Evolutionary conservation across 1,140 invertebrate species (phyloP).

Genomic region (Harlomillsia oculata): DNA sequence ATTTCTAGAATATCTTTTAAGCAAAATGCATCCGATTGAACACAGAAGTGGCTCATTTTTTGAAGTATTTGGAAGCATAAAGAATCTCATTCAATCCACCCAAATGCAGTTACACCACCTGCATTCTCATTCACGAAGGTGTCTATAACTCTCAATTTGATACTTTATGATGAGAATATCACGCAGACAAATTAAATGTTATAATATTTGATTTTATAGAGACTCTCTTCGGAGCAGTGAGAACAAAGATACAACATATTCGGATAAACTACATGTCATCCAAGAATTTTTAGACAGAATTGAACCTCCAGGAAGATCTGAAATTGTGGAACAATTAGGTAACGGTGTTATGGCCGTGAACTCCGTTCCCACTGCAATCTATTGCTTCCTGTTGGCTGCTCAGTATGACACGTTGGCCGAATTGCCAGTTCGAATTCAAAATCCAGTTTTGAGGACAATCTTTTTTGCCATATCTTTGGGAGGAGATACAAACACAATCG

Average conservation of each 20-base stretch:
- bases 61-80: conserved; percentile 21
- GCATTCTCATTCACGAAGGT: conserved; percentile 6
- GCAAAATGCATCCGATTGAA: conserved; percentile 53
- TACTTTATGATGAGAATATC: background rate
- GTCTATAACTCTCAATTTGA: no score
- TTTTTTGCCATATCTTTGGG: conserved; percentile 60
- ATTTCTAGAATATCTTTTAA: conserved; percentile 49
- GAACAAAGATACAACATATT: conserved; percentile 1
- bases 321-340: conserved; percentile 51
- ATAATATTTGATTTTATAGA: background rate
- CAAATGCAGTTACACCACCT: background rate
- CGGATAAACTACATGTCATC: conserved; percentile 12
- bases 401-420: conserved; percentile 13
- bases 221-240: no score
- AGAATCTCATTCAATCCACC: background rate
- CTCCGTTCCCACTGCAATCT: conserved; percentile 67
- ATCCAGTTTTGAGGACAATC: conserved; percentile 53
- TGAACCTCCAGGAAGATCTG: conserved; percentile 27
- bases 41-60: conserved; percentile 24
- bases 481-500: conserved; percentile 71
- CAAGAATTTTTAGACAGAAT: conserved; percentile 16
- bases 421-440: conserved; percentile 41
- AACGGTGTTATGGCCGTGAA: conserved; percentile 53
- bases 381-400: conserved; percentile 54
- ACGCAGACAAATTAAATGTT: background rate